Percentiles rank a stretch among this genome's conserved stretches.
Evolutionary conservation across 2,888 invertebrate genomes (phyloP).

Genomic region (Ennomos erosarius): DNA sequence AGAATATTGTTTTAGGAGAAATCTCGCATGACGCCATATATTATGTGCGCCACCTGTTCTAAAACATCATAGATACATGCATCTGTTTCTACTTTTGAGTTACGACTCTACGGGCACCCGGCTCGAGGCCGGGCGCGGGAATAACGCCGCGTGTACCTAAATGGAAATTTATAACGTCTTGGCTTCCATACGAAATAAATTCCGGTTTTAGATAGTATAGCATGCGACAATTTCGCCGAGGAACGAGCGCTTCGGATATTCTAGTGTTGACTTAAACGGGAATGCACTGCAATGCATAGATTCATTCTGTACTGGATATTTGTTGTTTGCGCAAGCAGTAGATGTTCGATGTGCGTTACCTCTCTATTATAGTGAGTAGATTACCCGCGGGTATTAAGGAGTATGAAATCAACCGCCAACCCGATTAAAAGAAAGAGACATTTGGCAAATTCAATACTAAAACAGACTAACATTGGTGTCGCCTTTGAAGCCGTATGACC

Average conservation of each 20-base stretch:
- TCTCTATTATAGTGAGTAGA: background rate
- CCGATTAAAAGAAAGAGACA: too few species aligned
- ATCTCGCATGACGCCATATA: constrained; percentile 42
- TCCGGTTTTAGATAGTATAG: constrained; percentile 31
- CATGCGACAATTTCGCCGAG: constrained; percentile 31
- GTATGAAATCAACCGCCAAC: too few species aligned
- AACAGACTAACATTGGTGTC: too few species aligned
- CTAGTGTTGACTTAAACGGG: constrained; percentile 17
- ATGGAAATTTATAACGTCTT: constrained; percentile 70
- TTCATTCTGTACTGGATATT: constrained; percentile 11
- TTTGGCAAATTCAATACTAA: too few species aligned
- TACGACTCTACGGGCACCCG: constrained; percentile 58
- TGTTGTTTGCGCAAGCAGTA: constrained; percentile 4
- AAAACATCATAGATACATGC: constrained; percentile 61
- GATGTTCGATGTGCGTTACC: constrained; percentile 5
- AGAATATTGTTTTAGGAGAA: constrained; percentile 34
- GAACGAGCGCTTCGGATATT: constrained; percentile 18
- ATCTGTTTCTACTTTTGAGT: constrained; percentile 66
- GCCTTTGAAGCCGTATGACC: too few species aligned
- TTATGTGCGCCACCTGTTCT: constrained; percentile 63
- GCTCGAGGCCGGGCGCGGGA: constrained; percentile 47
- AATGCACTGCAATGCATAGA: constrained; percentile 14
- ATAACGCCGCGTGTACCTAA: constrained; percentile 62
- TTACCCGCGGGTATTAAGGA: background rate
- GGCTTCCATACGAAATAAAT: constrained; percentile 52